Evolutionary conservation across 2,888 invertebrate genomes (phyloP).

Genomic region (Xestia rhomboidea): DNA sequence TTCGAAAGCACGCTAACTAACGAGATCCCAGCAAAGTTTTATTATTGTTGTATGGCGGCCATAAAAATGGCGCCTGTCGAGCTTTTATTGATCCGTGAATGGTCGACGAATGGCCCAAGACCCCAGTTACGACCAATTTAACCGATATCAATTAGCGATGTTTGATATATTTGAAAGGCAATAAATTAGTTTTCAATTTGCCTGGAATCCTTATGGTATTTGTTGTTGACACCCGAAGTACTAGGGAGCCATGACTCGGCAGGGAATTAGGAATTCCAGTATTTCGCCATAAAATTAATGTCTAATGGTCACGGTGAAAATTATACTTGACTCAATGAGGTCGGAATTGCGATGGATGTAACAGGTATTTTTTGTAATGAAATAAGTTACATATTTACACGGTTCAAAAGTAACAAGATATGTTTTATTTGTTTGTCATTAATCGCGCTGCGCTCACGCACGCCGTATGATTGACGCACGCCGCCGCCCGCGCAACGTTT

Average conservation of each 20-base stretch:
- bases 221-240: conserved; percentile 45
- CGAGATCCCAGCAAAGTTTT: conserved; percentile 70
- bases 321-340: neutral
- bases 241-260: conserved; percentile 31
- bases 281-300: neutral
- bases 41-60: conserved; percentile 69
- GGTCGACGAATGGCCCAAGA: conserved; percentile 64
- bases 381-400: conserved; percentile 45
- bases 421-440: conserved; percentile 70
- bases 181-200: conserved; percentile 73
- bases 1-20: conserved; percentile 66
- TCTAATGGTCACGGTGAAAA: conserved; percentile 11
- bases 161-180: conserved; percentile 70
- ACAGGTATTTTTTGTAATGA: conserved; percentile 28
- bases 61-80: conserved; percentile 76
- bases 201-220: conserved; percentile 46
- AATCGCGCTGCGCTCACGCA: conserved; percentile 60
- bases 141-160: conserved; percentile 78
- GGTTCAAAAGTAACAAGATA: conserved; percentile 55
- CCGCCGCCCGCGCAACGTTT: conserved; percentile 82
- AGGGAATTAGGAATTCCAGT: conserved; percentile 18
- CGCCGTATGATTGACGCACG: conserved; percentile 79
- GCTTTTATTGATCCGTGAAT: conserved; percentile 69
- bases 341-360: conserved; percentile 3
- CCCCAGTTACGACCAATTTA: conserved; percentile 75